Base-by-base conservation (phyloP, 2,888 invertebrate genomes). In the Lasioglossum marginatum region DNA sequence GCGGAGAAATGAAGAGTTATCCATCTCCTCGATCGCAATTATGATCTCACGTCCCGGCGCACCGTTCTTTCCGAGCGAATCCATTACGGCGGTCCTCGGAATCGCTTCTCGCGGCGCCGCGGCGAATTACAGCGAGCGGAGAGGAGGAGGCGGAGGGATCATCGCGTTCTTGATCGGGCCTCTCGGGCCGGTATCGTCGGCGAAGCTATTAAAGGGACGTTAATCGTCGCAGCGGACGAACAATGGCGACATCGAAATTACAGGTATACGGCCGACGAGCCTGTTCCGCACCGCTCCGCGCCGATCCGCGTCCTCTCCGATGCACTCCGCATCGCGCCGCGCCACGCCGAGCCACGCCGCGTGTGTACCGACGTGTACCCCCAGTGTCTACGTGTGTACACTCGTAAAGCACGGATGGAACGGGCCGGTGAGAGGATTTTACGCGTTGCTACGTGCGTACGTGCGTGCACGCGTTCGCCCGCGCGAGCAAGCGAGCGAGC, bases 171-270 rank as follows among this genome's bases (percentile, higher is more conserved):
- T 78, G 88, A 89, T 89, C 89, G 90, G 81, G 14, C 57, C 82
- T 82, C 82, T 77, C 73, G 71, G 57, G 77, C 83, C 82, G 74
- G 85, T 84, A 86, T 89, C 89, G 91, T 90, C 91, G 91, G 89
- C 91, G 80, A 81, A 68, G 84, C 85, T 91, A 90, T 90, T 91
- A 91, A 89, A 91, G 90, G 91, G 91, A 91, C 90, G 91, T 90
- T 90, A 89, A 91, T 90, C 91, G 91, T 89, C 91, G 91, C 88
- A 78, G 77, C 83, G 87, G 85, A 77, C 90, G 91, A 91, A 90
- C 90, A 90, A 90, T 90, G 88, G 91, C 90, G 91, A 90, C 90
- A 91, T 90, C 91, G 90, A 90, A 90, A 90, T 90, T 90, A 89
- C 91, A 91, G 90, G 90, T 90, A 91, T 89, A 91, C 88, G 83